Conservation (phyloP, 2,797 vertebrate species). For the Leptodactylus fallax region DNA sequence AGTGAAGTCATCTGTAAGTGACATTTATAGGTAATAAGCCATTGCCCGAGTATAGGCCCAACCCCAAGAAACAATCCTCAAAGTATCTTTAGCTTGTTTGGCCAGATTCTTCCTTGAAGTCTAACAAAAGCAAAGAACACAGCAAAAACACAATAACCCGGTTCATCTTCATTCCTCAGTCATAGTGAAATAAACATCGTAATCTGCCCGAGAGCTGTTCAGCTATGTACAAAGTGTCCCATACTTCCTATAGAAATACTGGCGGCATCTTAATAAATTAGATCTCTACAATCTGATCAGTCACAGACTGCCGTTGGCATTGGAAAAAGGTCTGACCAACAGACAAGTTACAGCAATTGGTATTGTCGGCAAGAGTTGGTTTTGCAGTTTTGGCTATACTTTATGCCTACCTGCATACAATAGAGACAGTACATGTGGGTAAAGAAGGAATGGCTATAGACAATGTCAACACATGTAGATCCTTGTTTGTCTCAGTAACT, state of each 20-base stretch:
- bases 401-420: background rate
- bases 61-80: conserved; percentile 64
- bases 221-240: background rate
- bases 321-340: background rate
- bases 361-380: background rate
- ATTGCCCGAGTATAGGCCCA: conserved; percentile 53
- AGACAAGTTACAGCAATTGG: background rate
- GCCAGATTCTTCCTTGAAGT: conserved; percentile 78
- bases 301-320: background rate
- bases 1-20: conserved; percentile 56
- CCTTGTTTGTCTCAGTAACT: background rate
- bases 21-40: conserved; percentile 59
- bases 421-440: background rate
- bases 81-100: conserved; percentile 72
- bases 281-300: background rate
- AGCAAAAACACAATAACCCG: conserved; percentile 50
- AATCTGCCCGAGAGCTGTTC: background rate
- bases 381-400: too few relatives aligned
- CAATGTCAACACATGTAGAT: too few relatives aligned
- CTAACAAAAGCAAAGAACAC: conserved; percentile 69
- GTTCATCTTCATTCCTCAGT: conserved; percentile 84
- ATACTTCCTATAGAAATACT: background rate
- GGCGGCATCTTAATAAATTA: background rate
- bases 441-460: background rate
- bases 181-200: conserved; percentile 29